A percentile compares a stretch with the other conserved stretches of the same genome.
phyloP scores from a whole-genome alignment of 2,113 vertebrate species.

The Ondatra zibethicus region DNA sequence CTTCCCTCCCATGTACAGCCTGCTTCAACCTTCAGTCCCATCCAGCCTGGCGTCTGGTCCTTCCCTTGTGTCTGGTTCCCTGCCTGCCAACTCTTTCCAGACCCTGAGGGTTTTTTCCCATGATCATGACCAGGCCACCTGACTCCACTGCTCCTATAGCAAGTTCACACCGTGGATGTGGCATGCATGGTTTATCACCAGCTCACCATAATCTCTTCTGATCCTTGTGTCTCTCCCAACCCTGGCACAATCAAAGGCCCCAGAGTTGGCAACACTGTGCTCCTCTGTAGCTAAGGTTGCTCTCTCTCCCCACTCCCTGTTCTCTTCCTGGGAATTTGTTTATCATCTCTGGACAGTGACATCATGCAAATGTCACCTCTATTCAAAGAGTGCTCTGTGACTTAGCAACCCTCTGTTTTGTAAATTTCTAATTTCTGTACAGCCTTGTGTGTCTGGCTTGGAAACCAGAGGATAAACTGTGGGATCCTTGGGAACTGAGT shows the following conservation, averaged over 20 bases:
- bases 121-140: not conserved
- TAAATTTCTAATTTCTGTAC: not conserved
- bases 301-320: not conserved
- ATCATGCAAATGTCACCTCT: not conserved
- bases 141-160: not conserved
- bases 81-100: not conserved
- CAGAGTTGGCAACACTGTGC: rapidly evolving
- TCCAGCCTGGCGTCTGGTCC: not conserved
- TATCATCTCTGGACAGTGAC: not conserved
- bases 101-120: not conserved
- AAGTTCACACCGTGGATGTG: not conserved
- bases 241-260: rapidly evolving
- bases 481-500: not conserved
- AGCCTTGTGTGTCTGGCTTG: not conserved
- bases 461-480: not conserved
- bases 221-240: rapidly evolving
- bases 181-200: rapidly evolving
- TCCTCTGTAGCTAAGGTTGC: not conserved
- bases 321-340: not conserved
- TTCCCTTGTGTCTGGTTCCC: not conserved
- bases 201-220: not conserved
- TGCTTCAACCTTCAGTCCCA: not conserved
- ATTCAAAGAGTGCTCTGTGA: not conserved
- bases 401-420: not conserved
- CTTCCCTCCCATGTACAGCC: not conserved